Conservation (phyloP, 1,140 invertebrate species). For the Lutraria rhynchaena region DNA sequence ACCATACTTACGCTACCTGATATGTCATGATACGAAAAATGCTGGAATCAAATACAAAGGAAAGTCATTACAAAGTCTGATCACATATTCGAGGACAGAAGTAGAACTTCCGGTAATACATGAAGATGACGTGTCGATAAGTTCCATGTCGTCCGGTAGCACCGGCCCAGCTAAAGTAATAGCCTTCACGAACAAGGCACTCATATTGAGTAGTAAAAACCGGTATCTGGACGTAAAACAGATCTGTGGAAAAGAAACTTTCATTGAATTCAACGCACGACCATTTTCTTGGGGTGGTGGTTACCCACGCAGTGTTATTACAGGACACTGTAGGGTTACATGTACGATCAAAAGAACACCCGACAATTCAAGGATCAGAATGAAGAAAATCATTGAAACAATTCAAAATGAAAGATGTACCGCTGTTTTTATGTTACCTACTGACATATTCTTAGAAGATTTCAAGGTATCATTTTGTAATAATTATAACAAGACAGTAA, state of each 20-base stretch:
- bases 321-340: background rate
- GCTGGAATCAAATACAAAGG: background rate
- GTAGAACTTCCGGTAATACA: constrained; percentile 10
- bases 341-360: no score
- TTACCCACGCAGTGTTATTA: background rate
- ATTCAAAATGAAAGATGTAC: no score
- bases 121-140: constrained; percentile 12
- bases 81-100: background rate
- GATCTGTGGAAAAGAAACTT: background rate
- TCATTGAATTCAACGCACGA: background rate
- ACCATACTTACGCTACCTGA: constrained; percentile 23
- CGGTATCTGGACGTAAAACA: background rate
- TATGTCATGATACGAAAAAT: background rate
- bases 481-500: no score
- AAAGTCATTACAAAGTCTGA: background rate
- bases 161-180: constrained; percentile 25
- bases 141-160: constrained; percentile 28
- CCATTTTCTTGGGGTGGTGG: constrained; percentile 20
- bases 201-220: background rate
- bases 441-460: no score
- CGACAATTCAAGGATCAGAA: no score
- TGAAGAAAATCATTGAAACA: no score
- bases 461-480: no score
- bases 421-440: no score
- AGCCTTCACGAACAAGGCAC: background rate